These are phyloP conservation scores for Lasioglossum albipes DNA, from an alignment of 1,140 invertebrate species.

Conservation along the genomic window DNA sequence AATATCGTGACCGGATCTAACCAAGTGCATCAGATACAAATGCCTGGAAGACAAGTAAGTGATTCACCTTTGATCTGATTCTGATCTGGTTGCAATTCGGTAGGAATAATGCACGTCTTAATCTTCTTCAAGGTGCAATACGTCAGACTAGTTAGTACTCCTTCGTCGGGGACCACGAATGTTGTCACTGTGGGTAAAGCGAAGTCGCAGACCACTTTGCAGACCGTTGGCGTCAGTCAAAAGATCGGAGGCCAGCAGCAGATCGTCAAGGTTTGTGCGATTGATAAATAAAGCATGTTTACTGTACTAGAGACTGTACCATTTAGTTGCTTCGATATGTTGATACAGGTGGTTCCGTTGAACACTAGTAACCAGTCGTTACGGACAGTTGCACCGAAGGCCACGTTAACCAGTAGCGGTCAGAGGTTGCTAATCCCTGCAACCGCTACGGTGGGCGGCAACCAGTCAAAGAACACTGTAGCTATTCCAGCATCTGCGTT, in stretches of 20 bases:
- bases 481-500: slow-evolving; percentile 78
- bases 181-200: slow-evolving; percentile 77
- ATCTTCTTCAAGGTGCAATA: slow-evolving; percentile 83
- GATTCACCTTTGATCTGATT: too few relatives aligned
- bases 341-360: slow-evolving; percentile 71
- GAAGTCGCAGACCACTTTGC: slow-evolving; percentile 72
- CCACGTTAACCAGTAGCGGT: slow-evolving; percentile 62
- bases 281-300: neutral
- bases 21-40: slow-evolving; percentile 86
- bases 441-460: slow-evolving; percentile 65
- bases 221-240: slow-evolving; percentile 74
- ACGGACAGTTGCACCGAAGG: slow-evolving; percentile 78
- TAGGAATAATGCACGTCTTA: neutral
- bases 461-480: slow-evolving; percentile 73
- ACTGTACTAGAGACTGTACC: too few relatives aligned
- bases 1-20: slow-evolving; percentile 77
- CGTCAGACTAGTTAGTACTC: slow-evolving; percentile 84
- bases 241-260: slow-evolving; percentile 74
- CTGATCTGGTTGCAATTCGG: neutral
- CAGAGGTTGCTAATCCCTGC: slow-evolving; percentile 79
- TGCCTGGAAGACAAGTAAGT: slow-evolving; percentile 84
- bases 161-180: slow-evolving; percentile 74
- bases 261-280: slow-evolving; percentile 72
- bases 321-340: neutral
- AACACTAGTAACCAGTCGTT: slow-evolving; percentile 74